Evolutionary conservation across 2,113 vertebrate species (phyloP), one percentile per base, ranked within the genome.

Genomic region (Ceyx margarethae): DNA sequence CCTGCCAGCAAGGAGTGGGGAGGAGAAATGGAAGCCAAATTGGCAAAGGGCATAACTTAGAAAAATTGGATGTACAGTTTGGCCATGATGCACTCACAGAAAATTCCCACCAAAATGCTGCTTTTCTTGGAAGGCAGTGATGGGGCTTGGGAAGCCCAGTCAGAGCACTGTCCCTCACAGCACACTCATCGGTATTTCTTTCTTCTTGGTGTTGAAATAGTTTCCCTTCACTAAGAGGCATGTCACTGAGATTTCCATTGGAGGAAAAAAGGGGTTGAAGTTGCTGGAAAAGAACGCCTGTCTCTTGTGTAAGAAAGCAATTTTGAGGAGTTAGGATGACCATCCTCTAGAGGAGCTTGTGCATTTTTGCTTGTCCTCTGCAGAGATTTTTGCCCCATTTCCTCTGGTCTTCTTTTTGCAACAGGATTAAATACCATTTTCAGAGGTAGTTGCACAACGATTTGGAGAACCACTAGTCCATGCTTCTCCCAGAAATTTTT

Each of bases 1-100:
- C 67, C 85, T 83, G 91, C 91, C 95, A 95, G 91, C 79, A 82
- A 81, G 87, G 73, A 92, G 64, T 40, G 54, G 76, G 87, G 80
- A 87, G 69, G 73, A 87, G 61, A 58, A 67, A 2, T 73, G 19
- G 50, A 74, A 84, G 95, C 96, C 94, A 92, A 94, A 90, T 33
- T 97, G 96, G 96, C 95, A 76, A 90, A 91, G 75, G 81, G 68
- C 57, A 29, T 15, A 5, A 48, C 92, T 94, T 96, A 95, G 92
- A 96, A 97, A 97, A 97, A 88, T 15, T 91, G 92, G 96, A 94
- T 95, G 78, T 97, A 93, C 31, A 51, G 81, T 96, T 94, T 98
- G 97, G 95, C 97, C 20, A 33, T 76, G 76, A 82, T 96, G 81
- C 87, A 28, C 83, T 61, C 45, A 53, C 81, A 96, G 96, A 96